A percentile compares a stretch with the other conserved stretches of the same genome.
Conservation (phyloP, 2,888 invertebrate genomes). For the Parnassius smintheus region DNA sequence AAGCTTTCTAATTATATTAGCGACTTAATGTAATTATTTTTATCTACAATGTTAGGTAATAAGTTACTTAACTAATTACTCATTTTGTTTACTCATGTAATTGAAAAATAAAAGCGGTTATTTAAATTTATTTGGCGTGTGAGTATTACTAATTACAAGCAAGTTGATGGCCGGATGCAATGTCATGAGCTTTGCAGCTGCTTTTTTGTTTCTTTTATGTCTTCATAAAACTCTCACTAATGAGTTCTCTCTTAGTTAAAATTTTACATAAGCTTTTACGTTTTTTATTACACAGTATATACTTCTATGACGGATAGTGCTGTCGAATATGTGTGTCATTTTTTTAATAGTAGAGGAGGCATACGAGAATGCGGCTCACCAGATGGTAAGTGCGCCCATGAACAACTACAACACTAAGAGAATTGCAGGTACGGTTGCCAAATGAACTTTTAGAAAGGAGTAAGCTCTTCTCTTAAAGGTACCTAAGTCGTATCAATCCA, state of each 20-base stretch:
- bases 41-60: constrained; percentile 9
- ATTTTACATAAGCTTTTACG: constrained; percentile 17
- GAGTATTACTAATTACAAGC: constrained; percentile 39
- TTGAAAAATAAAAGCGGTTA: constrained; percentile 34
- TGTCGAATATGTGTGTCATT: too few relatives aligned
- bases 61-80: constrained; percentile 25
- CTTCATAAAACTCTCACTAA: constrained; percentile 24
- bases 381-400: too few relatives aligned
- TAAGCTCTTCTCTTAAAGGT: too few relatives aligned
- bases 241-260: constrained; percentile 22
- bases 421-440: too few relatives aligned
- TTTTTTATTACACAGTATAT: background rate
- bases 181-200: constrained; percentile 26
- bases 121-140: constrained; percentile 41
- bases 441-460: too few relatives aligned
- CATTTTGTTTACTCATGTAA: constrained; percentile 23
- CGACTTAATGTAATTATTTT: constrained; percentile 18
- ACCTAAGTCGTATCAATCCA: too few relatives aligned
- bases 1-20: constrained; percentile 15
- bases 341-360: too few relatives aligned
- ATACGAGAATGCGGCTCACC: too few relatives aligned
- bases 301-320: background rate
- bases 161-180: constrained; percentile 31
- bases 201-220: constrained; percentile 19
- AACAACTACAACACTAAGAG: too few relatives aligned